These are phyloP conservation scores for Liolophura sinensis DNA, from an alignment of 1,140 invertebrate species.

Conservation along the genomic window DNA sequence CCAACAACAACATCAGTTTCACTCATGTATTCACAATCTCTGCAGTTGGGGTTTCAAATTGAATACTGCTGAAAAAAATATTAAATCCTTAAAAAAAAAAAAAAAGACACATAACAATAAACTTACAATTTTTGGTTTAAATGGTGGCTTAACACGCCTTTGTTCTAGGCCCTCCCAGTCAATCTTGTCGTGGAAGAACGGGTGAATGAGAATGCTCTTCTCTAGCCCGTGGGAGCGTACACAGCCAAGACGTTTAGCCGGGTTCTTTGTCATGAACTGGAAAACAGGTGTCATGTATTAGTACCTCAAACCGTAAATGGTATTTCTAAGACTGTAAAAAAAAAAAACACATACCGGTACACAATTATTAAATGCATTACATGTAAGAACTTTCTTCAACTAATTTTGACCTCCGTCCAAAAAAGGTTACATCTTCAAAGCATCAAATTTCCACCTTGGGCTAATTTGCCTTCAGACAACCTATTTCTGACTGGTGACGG, in stretches of 20 bases:
- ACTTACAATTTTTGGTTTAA: conserved; percentile 97
- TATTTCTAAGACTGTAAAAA: background rate
- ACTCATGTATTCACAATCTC: too few species aligned
- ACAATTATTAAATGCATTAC: conserved; percentile 1
- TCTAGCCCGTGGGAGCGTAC: conserved; percentile 75
- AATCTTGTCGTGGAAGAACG: conserved; percentile 92
- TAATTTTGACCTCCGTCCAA: too few species aligned
- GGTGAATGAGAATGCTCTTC: conserved; percentile 85
- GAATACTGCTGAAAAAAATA: too few species aligned
- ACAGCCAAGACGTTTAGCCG: conserved; percentile 90
- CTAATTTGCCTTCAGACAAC: too few species aligned
- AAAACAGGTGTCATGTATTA: conserved; percentile 13
- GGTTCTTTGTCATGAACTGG: conserved; percentile 98
- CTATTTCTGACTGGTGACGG: too few species aligned
- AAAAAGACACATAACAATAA: conserved; percentile 2
- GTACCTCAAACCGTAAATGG: too few species aligned
- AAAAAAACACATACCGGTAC: background rate
- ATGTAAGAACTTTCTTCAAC: too few species aligned
- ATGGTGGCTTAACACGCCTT: conserved; percentile 91
- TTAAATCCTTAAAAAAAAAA: too few species aligned
- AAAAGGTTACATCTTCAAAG: too few species aligned
- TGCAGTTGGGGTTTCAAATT: too few species aligned
- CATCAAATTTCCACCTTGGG: too few species aligned
- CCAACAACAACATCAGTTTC: too few species aligned
- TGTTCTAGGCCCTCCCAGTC: conserved; percentile 94